Percentiles rank a stretch among this genome's conserved stretches.
Evolutionary conservation across 2,113 vertebrate species (phyloP).

Genomic region (Sphyrna mokarran): DNA sequence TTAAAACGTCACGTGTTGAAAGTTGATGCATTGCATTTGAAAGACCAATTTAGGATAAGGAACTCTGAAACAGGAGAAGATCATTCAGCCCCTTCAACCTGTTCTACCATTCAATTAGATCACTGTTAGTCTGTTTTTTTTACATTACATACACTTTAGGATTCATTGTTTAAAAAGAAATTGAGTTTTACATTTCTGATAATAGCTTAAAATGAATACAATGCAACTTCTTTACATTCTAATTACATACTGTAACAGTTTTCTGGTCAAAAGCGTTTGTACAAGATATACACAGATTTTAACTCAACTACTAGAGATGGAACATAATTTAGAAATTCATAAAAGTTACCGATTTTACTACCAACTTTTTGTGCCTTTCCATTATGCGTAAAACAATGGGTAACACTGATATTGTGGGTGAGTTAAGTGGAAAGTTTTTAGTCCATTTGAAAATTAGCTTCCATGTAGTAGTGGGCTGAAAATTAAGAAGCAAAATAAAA

Average conservation of each 20-base stretch:
- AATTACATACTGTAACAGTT: constrained; percentile 27
- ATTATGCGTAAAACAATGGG: neutral
- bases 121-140: neutral
- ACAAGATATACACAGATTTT: neutral
- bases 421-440: neutral
- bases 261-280: neutral
- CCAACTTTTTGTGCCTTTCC: neutral
- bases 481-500: neutral
- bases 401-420: neutral
- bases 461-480: neutral
- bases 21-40: neutral
- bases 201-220: neutral
- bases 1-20: neutral
- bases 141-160: neutral
- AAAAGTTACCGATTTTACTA: neutral
- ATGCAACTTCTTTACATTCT: neutral
- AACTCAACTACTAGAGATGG: neutral
- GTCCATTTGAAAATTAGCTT: neutral
- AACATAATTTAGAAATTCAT: neutral
- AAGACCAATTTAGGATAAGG: neutral
- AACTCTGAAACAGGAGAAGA: neutral
- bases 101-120: neutral
- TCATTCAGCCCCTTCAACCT: neutral
- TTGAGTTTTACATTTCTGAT: neutral
- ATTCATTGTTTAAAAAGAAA: neutral